These are phyloP conservation scores for Nycticorax nycticorax DNA, from an alignment of 2,113 vertebrate species.

Conservation along the genomic window DNA sequence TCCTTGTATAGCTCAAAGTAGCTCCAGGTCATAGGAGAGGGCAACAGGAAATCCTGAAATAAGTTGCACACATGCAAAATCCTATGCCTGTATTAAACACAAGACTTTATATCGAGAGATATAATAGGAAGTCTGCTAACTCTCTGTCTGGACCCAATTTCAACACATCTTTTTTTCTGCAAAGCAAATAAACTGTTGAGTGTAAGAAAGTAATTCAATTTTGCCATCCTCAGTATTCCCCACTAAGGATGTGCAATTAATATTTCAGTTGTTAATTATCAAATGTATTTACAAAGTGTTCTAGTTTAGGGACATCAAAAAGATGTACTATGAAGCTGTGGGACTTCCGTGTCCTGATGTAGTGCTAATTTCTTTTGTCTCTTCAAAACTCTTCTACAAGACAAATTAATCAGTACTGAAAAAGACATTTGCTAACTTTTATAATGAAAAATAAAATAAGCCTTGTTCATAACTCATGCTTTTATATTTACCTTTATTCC, in stretches of 20 bases:
- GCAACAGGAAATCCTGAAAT: slow-evolving; percentile 60
- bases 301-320: background rate
- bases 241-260: background rate
- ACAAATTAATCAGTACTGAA: background rate
- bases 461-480: background rate
- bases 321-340: background rate
- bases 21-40: slow-evolving; percentile 22
- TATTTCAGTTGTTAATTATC: background rate
- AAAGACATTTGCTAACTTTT: background rate
- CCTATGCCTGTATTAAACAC: background rate
- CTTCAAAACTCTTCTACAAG: background rate
- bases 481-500: background rate
- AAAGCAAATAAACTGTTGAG: background rate
- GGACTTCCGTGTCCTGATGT: background rate
- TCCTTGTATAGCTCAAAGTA: slow-evolving; percentile 10
- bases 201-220: background rate
- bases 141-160: background rate
- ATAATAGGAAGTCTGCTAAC: background rate
- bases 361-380: background rate
- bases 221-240: background rate
- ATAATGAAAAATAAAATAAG: background rate
- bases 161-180: background rate
- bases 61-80: background rate
- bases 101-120: background rate
- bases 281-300: background rate